phyloP scores from a whole-genome alignment of 2,113 vertebrate genomes.

The Apodemus speciosus region DNA sequence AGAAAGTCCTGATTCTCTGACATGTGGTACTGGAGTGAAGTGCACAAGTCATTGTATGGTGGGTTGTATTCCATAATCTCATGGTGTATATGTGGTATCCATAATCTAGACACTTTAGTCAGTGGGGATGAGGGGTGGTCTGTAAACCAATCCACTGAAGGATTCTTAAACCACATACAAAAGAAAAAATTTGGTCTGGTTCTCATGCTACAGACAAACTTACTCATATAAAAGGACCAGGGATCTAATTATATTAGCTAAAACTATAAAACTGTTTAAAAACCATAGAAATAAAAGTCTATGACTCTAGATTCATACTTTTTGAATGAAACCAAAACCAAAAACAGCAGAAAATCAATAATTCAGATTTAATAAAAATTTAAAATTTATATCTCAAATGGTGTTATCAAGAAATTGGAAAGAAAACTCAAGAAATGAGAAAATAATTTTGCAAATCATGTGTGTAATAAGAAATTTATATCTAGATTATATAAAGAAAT shows the following conservation, averaged over 20 bases:
- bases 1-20: background rate
- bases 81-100: background rate
- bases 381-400: background rate
- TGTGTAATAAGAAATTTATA: background rate
- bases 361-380: background rate
- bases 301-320: background rate
- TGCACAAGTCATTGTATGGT: background rate
- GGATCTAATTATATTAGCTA: background rate
- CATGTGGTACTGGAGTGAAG: background rate
- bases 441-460: background rate
- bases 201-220: background rate
- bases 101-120: background rate
- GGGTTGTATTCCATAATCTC: background rate
- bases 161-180: background rate
- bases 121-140: background rate
- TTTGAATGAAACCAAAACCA: background rate
- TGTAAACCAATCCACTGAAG: background rate
- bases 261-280: background rate
- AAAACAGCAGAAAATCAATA: background rate
- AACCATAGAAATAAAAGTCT: background rate
- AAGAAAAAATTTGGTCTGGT: background rate
- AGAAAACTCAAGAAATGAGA: background rate
- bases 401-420: background rate
- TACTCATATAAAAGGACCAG: background rate
- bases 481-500: background rate